These are phyloP conservation scores for Latrodectus geometricus DNA, from an alignment of 1,140 invertebrate genomes.

Conservation along the genomic window DNA sequence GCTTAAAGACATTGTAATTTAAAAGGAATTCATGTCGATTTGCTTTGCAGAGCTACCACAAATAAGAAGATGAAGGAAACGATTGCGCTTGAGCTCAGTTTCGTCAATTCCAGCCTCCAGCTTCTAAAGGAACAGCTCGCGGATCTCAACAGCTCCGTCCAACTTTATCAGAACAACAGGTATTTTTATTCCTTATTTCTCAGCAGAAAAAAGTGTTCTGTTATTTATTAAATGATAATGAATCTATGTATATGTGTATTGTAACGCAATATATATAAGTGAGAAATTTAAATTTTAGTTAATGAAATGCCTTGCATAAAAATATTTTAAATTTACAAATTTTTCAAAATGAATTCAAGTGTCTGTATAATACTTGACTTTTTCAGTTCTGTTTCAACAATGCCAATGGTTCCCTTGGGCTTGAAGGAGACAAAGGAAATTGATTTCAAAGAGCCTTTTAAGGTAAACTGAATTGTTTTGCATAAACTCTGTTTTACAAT, in stretches of 20 bases:
- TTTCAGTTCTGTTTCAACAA: slow-evolving; percentile 77
- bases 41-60: slow-evolving; percentile 81
- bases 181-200: slow-evolving; percentile 31
- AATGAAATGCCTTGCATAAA: too few species aligned
- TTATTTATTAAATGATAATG: too few species aligned
- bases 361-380: too few species aligned
- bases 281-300: too few species aligned
- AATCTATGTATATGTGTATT: too few species aligned
- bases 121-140: slow-evolving; percentile 94
- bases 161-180: slow-evolving; percentile 94
- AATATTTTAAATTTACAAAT: too few species aligned
- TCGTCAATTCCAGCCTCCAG: slow-evolving; percentile 96
- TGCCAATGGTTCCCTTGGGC: slow-evolving; percentile 96
- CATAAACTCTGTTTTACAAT: too few species aligned
- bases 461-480: slow-evolving; percentile 67
- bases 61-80: slow-evolving; percentile 88
- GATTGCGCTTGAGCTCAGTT: slow-evolving; percentile 91
- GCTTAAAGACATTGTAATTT: too few species aligned
- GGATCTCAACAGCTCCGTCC: slow-evolving; percentile 93
- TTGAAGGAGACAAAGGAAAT: slow-evolving; percentile 98
- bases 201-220: too few species aligned
- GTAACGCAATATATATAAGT: too few species aligned
- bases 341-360: too few species aligned
- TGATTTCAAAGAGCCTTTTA: slow-evolving; percentile 76
- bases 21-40: too few species aligned